Evolutionary conservation across 2,113 vertebrate genomes (phyloP).

Genomic region (western clawed frog (Xenopus tropicalis)): DNA sequence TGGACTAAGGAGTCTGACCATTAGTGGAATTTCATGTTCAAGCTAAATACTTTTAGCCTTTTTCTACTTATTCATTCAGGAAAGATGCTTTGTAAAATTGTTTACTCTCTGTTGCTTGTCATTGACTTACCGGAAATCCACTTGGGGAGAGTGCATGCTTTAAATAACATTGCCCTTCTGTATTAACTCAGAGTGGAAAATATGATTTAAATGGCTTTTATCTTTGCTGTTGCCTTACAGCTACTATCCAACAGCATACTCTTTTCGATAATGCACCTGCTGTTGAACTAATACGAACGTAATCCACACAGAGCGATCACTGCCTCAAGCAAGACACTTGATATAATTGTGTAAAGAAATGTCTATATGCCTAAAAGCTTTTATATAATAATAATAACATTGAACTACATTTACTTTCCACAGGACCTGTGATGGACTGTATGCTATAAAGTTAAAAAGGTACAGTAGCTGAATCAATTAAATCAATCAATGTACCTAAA

Average conservation of each 20-base stretch:
- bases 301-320: not conserved
- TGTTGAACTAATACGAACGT: slow-evolving; percentile 3
- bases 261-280: slow-evolving; percentile 6
- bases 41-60: not conserved
- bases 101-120: slow-evolving; percentile 20
- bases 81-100: slow-evolving; percentile 4
- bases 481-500: too few relatives aligned
- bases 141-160: slow-evolving; percentile 6
- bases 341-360: not conserved
- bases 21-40: not conserved
- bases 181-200: not conserved
- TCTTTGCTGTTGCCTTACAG: slow-evolving; percentile 5
- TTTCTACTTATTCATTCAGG: slow-evolving; percentile 6
- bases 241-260: not conserved
- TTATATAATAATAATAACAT: too few relatives aligned
- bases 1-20: too few relatives aligned
- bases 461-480: too few relatives aligned
- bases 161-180: slow-evolving; percentile 33
- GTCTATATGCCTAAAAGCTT: too few relatives aligned
- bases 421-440: too few relatives aligned
- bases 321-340: slow-evolving; percentile 7
- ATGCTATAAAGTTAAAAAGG: too few relatives aligned
- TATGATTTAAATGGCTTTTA: slow-evolving; percentile 18
- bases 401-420: too few relatives aligned
- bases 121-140: slow-evolving; percentile 35